phyloP scores from a whole-genome alignment of 2,113 vertebrate species.

The Pungitius pungitius region DNA sequence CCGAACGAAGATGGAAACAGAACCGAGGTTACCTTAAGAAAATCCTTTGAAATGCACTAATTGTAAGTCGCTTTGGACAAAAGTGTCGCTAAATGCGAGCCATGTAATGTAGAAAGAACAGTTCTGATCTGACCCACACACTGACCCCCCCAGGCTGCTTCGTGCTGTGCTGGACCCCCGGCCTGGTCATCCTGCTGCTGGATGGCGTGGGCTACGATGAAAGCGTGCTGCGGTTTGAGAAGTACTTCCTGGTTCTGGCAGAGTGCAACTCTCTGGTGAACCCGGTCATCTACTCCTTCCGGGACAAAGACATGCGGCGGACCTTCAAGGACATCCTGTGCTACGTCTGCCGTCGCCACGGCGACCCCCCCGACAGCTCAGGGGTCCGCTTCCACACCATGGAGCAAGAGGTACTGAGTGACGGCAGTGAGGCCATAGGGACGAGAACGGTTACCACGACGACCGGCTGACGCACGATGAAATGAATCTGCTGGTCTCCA shows the following conservation, averaged over 20 bases:
- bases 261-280: conserved; percentile 82
- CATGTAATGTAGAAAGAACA: too few relatives aligned
- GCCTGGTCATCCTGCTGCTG: conserved; percentile 87
- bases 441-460: too few relatives aligned
- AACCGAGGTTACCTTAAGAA: too few relatives aligned
- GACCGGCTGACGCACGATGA: too few relatives aligned
- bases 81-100: too few relatives aligned
- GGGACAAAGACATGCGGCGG: conserved; percentile 79
- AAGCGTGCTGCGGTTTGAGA: conserved; percentile 71
- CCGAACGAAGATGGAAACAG: too few relatives aligned
- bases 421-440: too few relatives aligned
- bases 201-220: conserved; percentile 73
- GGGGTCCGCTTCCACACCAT: conserved; percentile 72
- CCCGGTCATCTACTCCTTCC: conserved; percentile 82
- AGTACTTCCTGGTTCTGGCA: conserved; percentile 81
- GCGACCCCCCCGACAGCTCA: not conserved
- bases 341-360: conserved; percentile 39
- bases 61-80: too few relatives aligned
- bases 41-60: too few relatives aligned
- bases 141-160: conserved; percentile 70
- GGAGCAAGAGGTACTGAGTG: conserved; percentile 80
- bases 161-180: conserved; percentile 89
- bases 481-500: not conserved
- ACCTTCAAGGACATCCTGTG: conserved; percentile 79
- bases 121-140: too few relatives aligned